Evolutionary conservation across 1,140 invertebrate species (phyloP), one percentile per base, ranked within the genome.

Genomic region (Drosophila saltans): DNA sequence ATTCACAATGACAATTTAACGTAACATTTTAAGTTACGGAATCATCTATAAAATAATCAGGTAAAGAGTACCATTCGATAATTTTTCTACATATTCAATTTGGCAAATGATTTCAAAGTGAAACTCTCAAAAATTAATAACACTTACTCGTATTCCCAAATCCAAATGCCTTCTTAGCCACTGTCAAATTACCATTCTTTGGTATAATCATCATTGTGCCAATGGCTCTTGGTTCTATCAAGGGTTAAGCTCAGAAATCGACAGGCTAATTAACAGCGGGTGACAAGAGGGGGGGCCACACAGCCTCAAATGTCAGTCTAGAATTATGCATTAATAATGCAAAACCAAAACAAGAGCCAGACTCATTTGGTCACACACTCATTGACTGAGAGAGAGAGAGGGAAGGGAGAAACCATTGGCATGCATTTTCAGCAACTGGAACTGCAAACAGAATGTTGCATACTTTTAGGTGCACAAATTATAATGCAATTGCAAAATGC

Each of bases 241-340:
- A 33, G 62, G 43, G 59, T 21, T 72, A 52, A 26, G 79, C 16
- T 69, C 81, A 64, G 84, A 78, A 67, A 81, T 68, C 62, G 43
- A 71, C 67, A 65, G 73, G 61, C 80, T 86, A 86, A 86, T 86
- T 86, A 86, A 88, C 80, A 62, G 67, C 61, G 56, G 72, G 41
- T 1, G 74, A 61, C 11, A 52, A 11, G 58, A 30, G 57, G 24
- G 16, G 10, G 3, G 40, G 58, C 57, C 41, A 45, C 43, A 16
- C 45, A 39, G 41, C 36, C 60, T 26, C 62, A 58, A 72, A 72
- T 75, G 55, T 26, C 58, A 69, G 69, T 43, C 75, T 60, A 67
- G 75, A 88, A 85, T 74, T 77, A 82, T 86, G 83, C 83, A 86
- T 86, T 86, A 86, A 88, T 86, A 88, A 86, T 75, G 80, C 75